Conservation (phyloP, 2,888 invertebrate species). For the Drymonia ruficornis region DNA sequence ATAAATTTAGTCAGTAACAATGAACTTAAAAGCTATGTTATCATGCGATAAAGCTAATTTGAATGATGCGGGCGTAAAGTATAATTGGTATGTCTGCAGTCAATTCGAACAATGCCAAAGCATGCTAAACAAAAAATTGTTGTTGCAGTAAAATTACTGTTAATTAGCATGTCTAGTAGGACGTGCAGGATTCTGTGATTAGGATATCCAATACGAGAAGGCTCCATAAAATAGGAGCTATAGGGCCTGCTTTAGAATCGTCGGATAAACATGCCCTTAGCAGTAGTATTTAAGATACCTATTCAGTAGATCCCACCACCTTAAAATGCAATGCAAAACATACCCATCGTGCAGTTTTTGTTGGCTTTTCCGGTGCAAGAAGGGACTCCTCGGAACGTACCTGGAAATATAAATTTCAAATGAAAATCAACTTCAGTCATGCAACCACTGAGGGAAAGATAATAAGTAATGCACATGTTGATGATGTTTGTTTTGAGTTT, state of each 20-base stretch:
- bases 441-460: no score
- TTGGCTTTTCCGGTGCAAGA: conserved; percentile 67
- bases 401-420: conserved; percentile 51
- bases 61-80: background rate
- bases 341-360: conserved; percentile 79
- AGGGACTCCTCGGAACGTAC: conserved; percentile 83
- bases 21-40: background rate
- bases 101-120: background rate
- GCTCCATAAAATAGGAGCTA: no score
- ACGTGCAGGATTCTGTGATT: background rate
- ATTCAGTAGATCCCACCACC: conserved; percentile 58
- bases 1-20: background rate
- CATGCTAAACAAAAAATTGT: background rate
- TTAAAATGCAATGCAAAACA: conserved; percentile 49
- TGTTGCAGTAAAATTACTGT: background rate
- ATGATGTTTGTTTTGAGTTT: no score
- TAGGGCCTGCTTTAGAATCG: no score
- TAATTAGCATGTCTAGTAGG: background rate
- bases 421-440: conserved; percentile 5
- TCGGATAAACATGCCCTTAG: no score
- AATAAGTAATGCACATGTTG: no score
- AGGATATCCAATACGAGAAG: background rate
- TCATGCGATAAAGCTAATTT: background rate
- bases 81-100: background rate
- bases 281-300: background rate